Evolutionary conservation across 1,140 invertebrate genomes (phyloP).

Genomic region (Amphibalanus amphitrite): DNA sequence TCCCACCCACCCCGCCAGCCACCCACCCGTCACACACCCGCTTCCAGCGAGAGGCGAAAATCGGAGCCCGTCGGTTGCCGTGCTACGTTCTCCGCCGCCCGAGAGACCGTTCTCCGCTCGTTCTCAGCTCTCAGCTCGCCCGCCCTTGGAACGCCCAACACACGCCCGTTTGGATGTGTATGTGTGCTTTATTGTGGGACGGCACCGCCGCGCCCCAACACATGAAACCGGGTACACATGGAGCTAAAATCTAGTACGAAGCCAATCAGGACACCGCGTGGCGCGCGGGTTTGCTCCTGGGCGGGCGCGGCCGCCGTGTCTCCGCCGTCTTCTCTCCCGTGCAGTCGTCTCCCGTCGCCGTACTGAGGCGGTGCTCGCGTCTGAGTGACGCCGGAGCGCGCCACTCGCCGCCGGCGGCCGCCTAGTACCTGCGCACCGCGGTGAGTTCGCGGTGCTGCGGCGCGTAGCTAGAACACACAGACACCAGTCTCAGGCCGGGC

Average conservation of each 20-base stretch:
- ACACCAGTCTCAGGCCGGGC: neutral
- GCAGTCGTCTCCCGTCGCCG: no score
- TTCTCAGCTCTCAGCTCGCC: no score
- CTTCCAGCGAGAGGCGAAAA: no score
- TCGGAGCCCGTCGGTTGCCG: neutral
- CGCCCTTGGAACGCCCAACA: neutral
- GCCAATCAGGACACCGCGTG: neutral
- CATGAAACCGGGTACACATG: neutral
- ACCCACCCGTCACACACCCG: no score
- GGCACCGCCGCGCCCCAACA: neutral
- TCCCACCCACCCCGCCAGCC: no score
- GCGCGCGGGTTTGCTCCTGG: no score
- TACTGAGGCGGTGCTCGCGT: no score
- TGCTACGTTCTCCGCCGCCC: no score
- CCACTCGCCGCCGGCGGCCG: neutral
- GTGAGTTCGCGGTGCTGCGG: neutral
- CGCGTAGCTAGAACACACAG: slow-evolving; percentile 3
- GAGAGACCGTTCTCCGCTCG: no score
- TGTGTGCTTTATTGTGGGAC: neutral
- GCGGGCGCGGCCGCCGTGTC: no score
- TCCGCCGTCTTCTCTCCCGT: no score
- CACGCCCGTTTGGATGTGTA: neutral
- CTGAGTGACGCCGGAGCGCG: neutral
- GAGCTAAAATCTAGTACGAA: neutral
- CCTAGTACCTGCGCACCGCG: neutral